phyloP scores from a whole-genome alignment of 1,140 invertebrate species.

The Choristoneura fumiferana region DNA sequence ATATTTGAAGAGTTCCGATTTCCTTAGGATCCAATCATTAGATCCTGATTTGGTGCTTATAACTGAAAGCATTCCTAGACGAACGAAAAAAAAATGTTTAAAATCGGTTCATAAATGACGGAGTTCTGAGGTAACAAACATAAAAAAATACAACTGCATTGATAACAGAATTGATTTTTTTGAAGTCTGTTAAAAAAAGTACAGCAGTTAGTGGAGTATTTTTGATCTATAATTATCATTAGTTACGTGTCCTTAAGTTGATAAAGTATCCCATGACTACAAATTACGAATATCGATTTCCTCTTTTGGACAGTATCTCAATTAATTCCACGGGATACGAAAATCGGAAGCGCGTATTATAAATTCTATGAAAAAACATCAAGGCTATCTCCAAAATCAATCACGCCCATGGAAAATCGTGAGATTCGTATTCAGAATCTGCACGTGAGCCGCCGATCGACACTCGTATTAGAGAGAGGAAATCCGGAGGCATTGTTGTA shows the following conservation, averaged over 20 bases:
- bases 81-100: too few species aligned
- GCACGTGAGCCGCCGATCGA: constrained; percentile 72
- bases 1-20: too few species aligned
- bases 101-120: too few species aligned
- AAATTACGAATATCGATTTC: constrained; percentile 3
- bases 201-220: too few species aligned
- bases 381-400: constrained; percentile 71
- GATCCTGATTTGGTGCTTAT: too few species aligned
- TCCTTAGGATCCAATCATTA: too few species aligned
- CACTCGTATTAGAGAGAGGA: constrained; percentile 73
- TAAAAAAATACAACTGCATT: too few species aligned
- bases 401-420: constrained; percentile 71
- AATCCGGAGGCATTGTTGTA: constrained; percentile 72
- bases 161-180: too few species aligned
- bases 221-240: too few species aligned
- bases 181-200: too few species aligned
- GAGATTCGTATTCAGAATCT: constrained; percentile 62
- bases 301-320: constrained; percentile 1
- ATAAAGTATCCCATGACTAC: not conserved
- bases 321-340: constrained; percentile 24
- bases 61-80: too few species aligned
- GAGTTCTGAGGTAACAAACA: too few species aligned
- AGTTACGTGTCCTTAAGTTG: not conserved
- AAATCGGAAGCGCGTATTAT: constrained; percentile 29
- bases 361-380: constrained; percentile 44